phyloP scores from a whole-genome alignment of 1,140 invertebrate genomes.

The Heliconius hermathena region DNA sequence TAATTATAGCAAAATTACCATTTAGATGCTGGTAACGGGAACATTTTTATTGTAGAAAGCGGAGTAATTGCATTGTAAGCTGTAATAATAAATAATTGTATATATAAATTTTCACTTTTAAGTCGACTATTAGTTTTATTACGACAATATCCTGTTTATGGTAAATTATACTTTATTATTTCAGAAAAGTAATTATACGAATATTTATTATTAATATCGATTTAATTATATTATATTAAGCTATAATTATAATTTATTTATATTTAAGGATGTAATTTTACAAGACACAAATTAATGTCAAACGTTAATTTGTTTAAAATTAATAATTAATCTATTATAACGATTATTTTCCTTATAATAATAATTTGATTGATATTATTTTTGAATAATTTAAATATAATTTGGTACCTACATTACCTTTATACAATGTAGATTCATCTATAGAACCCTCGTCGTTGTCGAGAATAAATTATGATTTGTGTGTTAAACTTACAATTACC shows the following conservation, averaged over 20 bases:
- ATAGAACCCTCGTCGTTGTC: no score
- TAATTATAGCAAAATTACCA: conserved; percentile 1
- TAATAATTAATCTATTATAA: not conserved
- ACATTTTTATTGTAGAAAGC: conserved; percentile 11
- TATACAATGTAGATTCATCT: no score
- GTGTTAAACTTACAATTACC: no score
- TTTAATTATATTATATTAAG: not conserved
- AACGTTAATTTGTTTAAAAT: not conserved
- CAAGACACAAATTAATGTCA: not conserved
- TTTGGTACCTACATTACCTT: no score
- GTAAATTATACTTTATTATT: conserved; percentile 4
- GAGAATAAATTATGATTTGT: no score
- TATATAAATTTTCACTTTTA: conserved; percentile 2
- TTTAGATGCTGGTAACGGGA: not conserved
- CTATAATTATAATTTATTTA: not conserved
- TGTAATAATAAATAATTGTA: conserved; percentile 11
- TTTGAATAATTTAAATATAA: no score
- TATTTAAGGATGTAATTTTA: not conserved
- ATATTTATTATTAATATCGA: not conserved
- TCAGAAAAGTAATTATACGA: not conserved
- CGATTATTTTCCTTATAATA: not conserved
- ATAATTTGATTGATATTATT: not conserved
- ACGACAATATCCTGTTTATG: not conserved
- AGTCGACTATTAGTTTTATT: conserved; percentile 10
- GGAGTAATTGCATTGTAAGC: conserved; percentile 10